These are phyloP conservation scores for Brenthis hecate DNA, from an alignment of 2,888 invertebrate genomes.

Conservation along the genomic window DNA sequence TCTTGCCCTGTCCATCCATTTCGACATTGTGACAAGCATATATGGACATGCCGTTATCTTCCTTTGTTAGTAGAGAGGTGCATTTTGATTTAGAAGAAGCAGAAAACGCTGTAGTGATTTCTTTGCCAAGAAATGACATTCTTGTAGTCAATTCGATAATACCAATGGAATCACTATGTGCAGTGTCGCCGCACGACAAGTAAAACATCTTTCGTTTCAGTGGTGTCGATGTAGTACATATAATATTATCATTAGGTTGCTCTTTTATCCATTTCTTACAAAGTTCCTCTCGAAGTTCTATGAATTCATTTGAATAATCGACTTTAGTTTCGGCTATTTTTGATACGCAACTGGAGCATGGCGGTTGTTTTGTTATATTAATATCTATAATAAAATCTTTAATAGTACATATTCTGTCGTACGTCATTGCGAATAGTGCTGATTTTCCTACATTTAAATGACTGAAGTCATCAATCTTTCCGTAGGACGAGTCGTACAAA, in stretches of 20 bases:
- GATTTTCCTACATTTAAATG: slow-evolving; percentile 74
- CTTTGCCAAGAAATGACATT: slow-evolving; percentile 76
- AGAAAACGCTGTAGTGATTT: slow-evolving; percentile 73
- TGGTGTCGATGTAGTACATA: slow-evolving; percentile 71
- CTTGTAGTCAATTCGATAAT: slow-evolving; percentile 69
- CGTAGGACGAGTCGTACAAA: slow-evolving; percentile 68
- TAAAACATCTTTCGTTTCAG: slow-evolving; percentile 70
- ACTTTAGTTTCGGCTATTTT: slow-evolving; percentile 69
- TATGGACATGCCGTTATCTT: slow-evolving; percentile 72
- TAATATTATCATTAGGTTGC: slow-evolving; percentile 67
- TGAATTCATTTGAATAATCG: slow-evolving; percentile 68
- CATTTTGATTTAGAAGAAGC: slow-evolving; percentile 60
- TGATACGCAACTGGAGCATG: slow-evolving; percentile 67
- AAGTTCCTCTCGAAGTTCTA: slow-evolving; percentile 61
- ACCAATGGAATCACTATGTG: slow-evolving; percentile 65
- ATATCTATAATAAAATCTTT: slow-evolving; percentile 64
- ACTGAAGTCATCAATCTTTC: slow-evolving; percentile 62
- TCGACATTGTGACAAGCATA: slow-evolving; percentile 76
- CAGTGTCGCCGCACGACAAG: slow-evolving; percentile 60
- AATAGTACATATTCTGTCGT: slow-evolving; percentile 72
- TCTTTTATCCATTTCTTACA: slow-evolving; percentile 68
- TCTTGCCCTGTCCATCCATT: slow-evolving; percentile 74
- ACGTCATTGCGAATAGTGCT: slow-evolving; percentile 74
- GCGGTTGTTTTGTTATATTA: slow-evolving; percentile 68
- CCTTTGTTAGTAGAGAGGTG: slow-evolving; percentile 61